Percentiles rank a stretch among this genome's conserved stretches.
phyloP scores from a whole-genome alignment of 2,888 invertebrate genomes.

The Stegana nigrithorax region DNA sequence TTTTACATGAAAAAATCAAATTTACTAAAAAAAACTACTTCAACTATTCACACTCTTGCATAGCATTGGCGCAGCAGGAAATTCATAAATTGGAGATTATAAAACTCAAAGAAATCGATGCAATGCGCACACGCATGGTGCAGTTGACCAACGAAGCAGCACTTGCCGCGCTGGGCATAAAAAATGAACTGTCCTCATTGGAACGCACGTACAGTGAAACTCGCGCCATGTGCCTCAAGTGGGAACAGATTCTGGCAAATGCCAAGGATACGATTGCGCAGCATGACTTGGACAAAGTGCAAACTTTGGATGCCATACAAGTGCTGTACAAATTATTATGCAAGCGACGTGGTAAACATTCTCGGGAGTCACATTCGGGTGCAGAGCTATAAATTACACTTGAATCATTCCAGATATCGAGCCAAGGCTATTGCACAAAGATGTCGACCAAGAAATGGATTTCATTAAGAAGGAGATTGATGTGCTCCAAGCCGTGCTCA shows the following conservation, averaged over 20 bases:
- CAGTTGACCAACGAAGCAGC: slow-evolving; percentile 56
- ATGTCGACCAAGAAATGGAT: slow-evolving; percentile 53
- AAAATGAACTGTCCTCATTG: slow-evolving; percentile 55
- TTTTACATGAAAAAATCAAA: not conserved
- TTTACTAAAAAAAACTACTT: not conserved
- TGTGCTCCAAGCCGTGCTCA: slow-evolving; percentile 45
- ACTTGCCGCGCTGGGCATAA: slow-evolving; percentile 52
- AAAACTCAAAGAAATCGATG: slow-evolving; percentile 50
- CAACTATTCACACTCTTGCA: not conserved
- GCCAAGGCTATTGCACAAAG: slow-evolving; percentile 26
- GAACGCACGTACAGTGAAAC: slow-evolving; percentile 51
- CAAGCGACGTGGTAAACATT: slow-evolving; percentile 42
- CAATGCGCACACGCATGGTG: slow-evolving; percentile 54
- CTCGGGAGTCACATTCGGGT: not conserved
- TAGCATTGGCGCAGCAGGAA: slow-evolving; percentile 1
- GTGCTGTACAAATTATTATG: slow-evolving; percentile 53
- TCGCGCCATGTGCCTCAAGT: slow-evolving; percentile 50
- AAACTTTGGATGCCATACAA: slow-evolving; percentile 54
- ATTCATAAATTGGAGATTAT: not conserved
- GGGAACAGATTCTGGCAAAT: slow-evolving; percentile 54
- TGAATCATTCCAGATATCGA: slow-evolving; percentile 19
- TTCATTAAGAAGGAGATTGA: slow-evolving; percentile 58
- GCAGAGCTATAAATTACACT: not conserved
- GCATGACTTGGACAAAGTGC: slow-evolving; percentile 47
- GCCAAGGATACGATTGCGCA: slow-evolving; percentile 49